A percentile compares a stretch with the other conserved stretches of the same genome.
Conservation (phyloP, 37 sponge, comb jelly and placozoan species). For the Hormiphora californensis region DNA sequence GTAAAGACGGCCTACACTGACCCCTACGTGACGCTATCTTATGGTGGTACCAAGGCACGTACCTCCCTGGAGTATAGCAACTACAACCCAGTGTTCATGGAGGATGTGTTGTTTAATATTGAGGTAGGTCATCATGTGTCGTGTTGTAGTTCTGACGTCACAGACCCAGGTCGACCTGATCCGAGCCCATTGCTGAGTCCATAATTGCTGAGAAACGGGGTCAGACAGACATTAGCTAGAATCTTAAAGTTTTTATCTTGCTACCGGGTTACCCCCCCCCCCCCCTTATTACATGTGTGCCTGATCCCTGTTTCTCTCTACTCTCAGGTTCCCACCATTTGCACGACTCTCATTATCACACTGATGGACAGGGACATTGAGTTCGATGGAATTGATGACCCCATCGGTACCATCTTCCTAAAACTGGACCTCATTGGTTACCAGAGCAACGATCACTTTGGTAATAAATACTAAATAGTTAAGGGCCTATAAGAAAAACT, state of each 20-base stretch:
- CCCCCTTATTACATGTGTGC: too few relatives aligned
- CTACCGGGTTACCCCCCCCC: too few relatives aligned
- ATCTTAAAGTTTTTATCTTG: too few relatives aligned
- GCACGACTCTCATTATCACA: not conserved
- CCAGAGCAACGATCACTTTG: not conserved
- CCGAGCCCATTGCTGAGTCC: too few relatives aligned
- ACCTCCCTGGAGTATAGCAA: not conserved
- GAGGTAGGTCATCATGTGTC: too few relatives aligned
- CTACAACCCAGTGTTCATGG: conserved; percentile 15
- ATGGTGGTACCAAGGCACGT: not conserved
- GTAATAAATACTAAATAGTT: not conserved
- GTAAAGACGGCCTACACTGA: not conserved
- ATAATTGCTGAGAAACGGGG: too few relatives aligned
- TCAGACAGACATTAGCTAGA: too few relatives aligned
- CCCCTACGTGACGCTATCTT: not conserved
- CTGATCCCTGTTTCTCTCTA: too few relatives aligned
- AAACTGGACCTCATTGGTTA: not conserved
- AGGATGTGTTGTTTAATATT: not conserved
- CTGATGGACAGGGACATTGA: conserved; percentile 13
- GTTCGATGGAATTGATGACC: not conserved
- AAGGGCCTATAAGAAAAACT: not conserved
- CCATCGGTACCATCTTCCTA: conserved; percentile 14
- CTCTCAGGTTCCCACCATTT: not conserved
- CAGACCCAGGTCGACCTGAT: too few relatives aligned
- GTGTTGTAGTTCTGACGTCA: too few relatives aligned